These are phyloP conservation scores for Sminthurinus aureus DNA, from an alignment of 2,888 invertebrate genomes.

Conservation along the genomic window DNA sequence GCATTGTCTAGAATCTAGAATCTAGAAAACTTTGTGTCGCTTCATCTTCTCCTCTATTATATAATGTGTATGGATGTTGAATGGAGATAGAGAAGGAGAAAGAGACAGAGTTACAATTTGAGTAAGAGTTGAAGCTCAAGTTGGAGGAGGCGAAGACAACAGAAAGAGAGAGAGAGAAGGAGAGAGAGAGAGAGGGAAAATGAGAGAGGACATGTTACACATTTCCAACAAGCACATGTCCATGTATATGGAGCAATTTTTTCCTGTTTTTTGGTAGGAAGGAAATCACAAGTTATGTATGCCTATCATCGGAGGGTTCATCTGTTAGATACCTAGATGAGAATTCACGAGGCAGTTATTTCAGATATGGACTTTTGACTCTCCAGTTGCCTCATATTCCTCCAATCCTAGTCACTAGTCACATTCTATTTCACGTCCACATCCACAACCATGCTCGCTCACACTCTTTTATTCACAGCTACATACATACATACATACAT, in stretches of 20 bases:
- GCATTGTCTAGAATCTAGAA: too few species aligned
- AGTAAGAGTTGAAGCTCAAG: neutral
- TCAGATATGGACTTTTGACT: conserved; percentile 57
- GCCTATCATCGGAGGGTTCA: conserved; percentile 59
- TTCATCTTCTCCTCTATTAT: neutral
- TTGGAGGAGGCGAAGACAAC: neutral
- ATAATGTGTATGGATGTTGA: neutral
- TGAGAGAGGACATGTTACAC: conserved; percentile 21
- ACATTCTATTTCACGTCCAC: conserved; percentile 18
- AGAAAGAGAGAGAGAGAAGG: conserved; percentile 13
- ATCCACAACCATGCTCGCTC: neutral
- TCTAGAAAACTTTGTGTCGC: conserved; percentile 16
- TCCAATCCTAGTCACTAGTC: conserved; percentile 52
- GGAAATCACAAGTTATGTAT: conserved; percentile 60
- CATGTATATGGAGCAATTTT: conserved; percentile 42
- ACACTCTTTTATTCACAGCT: neutral
- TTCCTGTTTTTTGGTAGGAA: conserved; percentile 34
- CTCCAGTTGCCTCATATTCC: conserved; percentile 39
- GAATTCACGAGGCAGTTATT: conserved; percentile 58
- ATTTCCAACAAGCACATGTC: conserved; percentile 28
- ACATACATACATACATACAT: neutral
- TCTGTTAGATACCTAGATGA: conserved; percentile 54
- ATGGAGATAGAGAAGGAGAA: neutral
- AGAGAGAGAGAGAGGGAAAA: conserved; percentile 7
- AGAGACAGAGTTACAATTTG: neutral